These are phyloP conservation scores for Apis mellifera DNA, from an alignment of 1,140 invertebrate genomes.

Conservation along the genomic window Amel_HAv3.1 CM009941.2:8382001-8382500, in stretches of 20 bases:
- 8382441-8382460: not conserved
- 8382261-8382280: not conserved
- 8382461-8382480: not conserved
- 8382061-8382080: too few species aligned
- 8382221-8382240: slow-evolving; percentile 2
- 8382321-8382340: slow-evolving; percentile 33
- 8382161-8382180: not conserved
- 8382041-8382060: too few species aligned
- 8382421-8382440: not conserved
- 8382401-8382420: not conserved
- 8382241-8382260: slow-evolving; percentile 16
- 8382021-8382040: too few species aligned
- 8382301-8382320: slow-evolving; percentile 38
- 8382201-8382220: slow-evolving; percentile 13
- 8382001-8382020: too few species aligned
- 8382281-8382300: slow-evolving; percentile 3
- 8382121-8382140: not conserved
- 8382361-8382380: not conserved
- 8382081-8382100: not conserved
- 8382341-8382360: slow-evolving; percentile 24
- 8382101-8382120: not conserved
- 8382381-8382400: not conserved
- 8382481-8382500: slow-evolving; percentile 13
- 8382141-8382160: not conserved
- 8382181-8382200: not conserved